A percentile compares a stretch with the other conserved stretches of the same genome.
Conservation (phyloP, 1,140 invertebrate genomes). For the Hylaeus volcanicus region DNA sequence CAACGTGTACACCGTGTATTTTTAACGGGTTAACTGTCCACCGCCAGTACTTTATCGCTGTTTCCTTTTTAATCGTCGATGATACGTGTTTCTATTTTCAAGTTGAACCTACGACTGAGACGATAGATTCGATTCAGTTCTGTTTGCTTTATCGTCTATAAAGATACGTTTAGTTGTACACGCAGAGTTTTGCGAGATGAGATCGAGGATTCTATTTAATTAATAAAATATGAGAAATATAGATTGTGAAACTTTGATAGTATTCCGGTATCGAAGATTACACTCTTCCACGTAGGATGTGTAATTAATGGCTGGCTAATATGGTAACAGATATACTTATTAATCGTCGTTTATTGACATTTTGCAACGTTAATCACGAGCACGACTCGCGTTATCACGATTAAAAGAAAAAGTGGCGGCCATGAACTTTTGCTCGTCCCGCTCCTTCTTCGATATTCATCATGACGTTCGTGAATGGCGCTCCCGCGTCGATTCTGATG, state of each 20-base stretch:
- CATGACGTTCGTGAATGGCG: constrained; percentile 31
- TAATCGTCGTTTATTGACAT: constrained; percentile 29
- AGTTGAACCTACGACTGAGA: background rate
- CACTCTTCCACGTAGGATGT: background rate
- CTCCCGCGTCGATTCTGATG: constrained; percentile 33
- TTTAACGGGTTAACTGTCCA: background rate
- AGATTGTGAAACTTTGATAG: no score
- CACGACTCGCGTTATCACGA: constrained; percentile 56
- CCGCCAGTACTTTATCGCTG: background rate
- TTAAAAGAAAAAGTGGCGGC: constrained; percentile 48
- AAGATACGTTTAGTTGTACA: no score
- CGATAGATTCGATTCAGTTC: background rate
- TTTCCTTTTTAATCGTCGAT: background rate
- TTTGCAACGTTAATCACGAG: constrained; percentile 43
- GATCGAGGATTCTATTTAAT: no score
- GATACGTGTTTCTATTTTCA: background rate
- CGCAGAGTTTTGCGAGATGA: no score
- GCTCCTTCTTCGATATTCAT: constrained; percentile 47
- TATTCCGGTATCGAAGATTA: no score
- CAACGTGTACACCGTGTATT: background rate
- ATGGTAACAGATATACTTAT: background rate
- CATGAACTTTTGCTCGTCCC: constrained; percentile 61
- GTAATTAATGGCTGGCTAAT: background rate
- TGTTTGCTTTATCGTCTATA: background rate
- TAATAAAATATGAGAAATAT: no score